phyloP scores from a whole-genome alignment of 1,140 invertebrate species.

The Dufourea novaeangliae region DNA sequence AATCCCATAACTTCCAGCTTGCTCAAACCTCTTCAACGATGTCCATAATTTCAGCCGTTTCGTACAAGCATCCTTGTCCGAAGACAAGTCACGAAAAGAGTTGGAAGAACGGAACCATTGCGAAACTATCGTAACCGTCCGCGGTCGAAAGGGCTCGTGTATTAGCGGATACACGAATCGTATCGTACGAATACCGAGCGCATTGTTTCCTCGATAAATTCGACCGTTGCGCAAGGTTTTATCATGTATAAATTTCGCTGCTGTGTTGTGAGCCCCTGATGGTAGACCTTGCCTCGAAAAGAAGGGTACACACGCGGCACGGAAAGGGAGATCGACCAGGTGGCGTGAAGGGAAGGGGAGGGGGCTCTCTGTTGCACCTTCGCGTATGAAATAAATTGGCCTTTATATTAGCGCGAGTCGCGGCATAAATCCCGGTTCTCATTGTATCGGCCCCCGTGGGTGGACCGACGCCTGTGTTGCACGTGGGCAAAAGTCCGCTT shows the following conservation, averaged over 20 bases:
- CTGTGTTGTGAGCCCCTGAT: constrained; percentile 59
- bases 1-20: too few species aligned
- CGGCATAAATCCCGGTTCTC: constrained; percentile 74
- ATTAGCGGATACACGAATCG: constrained; percentile 61
- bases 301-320: background rate
- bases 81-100: too few species aligned
- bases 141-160: constrained; percentile 22
- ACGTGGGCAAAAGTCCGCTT: constrained; percentile 73
- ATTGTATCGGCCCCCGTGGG: constrained; percentile 75
- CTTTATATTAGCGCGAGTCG: constrained; percentile 75
- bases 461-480: constrained; percentile 66
- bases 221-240: constrained; percentile 67
- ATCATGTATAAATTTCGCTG: constrained; percentile 74
- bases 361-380: constrained; percentile 20
- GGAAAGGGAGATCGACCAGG: background rate
- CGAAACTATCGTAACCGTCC: background rate
- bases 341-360: constrained; percentile 4
- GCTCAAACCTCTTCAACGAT: too few species aligned
- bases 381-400: constrained; percentile 73
- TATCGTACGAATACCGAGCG: too few species aligned
- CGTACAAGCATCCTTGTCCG: too few species aligned
- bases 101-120: too few species aligned
- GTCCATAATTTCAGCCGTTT: too few species aligned
- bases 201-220: constrained; percentile 77
- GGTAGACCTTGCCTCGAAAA: background rate